Evolutionary conservation across 2,797 vertebrate genomes (phyloP).

Genomic region (Falco biarmicus): DNA sequence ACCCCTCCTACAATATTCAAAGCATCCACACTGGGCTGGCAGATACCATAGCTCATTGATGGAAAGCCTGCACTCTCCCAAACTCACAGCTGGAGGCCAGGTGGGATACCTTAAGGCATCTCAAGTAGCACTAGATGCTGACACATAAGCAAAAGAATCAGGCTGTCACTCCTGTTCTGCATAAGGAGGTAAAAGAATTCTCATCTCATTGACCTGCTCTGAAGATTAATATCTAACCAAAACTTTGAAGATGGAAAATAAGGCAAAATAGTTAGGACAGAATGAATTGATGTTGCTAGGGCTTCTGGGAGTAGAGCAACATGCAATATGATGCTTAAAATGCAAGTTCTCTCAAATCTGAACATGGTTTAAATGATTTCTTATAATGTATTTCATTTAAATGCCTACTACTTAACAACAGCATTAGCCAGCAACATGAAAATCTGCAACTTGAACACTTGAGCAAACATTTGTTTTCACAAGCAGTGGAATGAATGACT

Average conservation of each 20-base stretch:
- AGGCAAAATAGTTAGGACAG: neutral
- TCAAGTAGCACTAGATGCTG: neutral
- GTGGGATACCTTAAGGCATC: neutral
- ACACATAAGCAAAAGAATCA: neutral
- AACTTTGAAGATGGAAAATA: neutral
- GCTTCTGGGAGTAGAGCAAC: neutral
- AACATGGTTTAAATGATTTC: neutral
- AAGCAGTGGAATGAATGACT: slow-evolving; percentile 12
- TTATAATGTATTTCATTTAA: slow-evolving; percentile 8
- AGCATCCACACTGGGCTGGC: neutral
- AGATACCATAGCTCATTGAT: neutral
- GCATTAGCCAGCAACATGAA: neutral
- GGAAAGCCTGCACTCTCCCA: neutral
- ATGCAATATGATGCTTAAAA: neutral
- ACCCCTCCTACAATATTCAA: neutral
- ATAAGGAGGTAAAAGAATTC: neutral
- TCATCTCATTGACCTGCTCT: neutral
- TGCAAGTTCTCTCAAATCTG: neutral
- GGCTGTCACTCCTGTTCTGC: neutral
- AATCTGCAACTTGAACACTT: neutral
- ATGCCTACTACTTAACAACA: neutral
- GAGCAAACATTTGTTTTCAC: neutral
- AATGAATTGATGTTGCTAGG: neutral
- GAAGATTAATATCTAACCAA: neutral
- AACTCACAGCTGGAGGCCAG: neutral